These are phyloP conservation scores for Laticauda colubrina DNA, from an alignment of 2,113 vertebrate genomes.

Conservation along the genomic window DNA sequence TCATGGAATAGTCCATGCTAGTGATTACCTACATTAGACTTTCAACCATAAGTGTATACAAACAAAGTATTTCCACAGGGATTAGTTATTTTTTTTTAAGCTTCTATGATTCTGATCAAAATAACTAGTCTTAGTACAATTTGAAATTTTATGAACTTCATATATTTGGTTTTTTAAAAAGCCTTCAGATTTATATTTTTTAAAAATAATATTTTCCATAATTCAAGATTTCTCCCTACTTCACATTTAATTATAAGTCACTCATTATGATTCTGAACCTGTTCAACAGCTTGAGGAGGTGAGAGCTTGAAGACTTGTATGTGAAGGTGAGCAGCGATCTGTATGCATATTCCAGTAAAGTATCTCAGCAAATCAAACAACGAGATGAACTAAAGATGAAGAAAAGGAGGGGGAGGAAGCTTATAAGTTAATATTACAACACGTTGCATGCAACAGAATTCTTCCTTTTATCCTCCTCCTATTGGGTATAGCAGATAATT, in stretches of 20 bases:
- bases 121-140: constrained; percentile 34
- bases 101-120: background rate
- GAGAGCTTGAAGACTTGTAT: constrained; percentile 94
- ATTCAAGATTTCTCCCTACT: constrained; percentile 66
- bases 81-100: background rate
- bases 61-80: background rate
- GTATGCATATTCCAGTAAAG: constrained; percentile 87
- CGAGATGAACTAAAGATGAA: constrained; percentile 81
- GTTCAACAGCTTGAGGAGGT: constrained; percentile 75
- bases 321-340: constrained; percentile 91
- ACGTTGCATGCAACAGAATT: background rate
- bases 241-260: constrained; percentile 87
- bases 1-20: background rate
- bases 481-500: background rate
- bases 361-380: constrained; percentile 87
- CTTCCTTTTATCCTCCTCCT: background rate
- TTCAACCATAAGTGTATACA: background rate
- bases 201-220: constrained; percentile 65
- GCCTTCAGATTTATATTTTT: constrained; percentile 58
- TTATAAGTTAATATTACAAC: constrained; percentile 33
- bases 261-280: constrained; percentile 81
- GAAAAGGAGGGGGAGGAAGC: constrained; percentile 37
- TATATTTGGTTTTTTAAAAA: constrained; percentile 34
- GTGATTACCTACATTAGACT: background rate
- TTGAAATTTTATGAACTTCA: constrained; percentile 34